Evolutionary conservation across 2,797 vertebrate genomes (phyloP), one percentile per base, ranked within the genome.

Genomic region (Characodon lateralis): DNA sequence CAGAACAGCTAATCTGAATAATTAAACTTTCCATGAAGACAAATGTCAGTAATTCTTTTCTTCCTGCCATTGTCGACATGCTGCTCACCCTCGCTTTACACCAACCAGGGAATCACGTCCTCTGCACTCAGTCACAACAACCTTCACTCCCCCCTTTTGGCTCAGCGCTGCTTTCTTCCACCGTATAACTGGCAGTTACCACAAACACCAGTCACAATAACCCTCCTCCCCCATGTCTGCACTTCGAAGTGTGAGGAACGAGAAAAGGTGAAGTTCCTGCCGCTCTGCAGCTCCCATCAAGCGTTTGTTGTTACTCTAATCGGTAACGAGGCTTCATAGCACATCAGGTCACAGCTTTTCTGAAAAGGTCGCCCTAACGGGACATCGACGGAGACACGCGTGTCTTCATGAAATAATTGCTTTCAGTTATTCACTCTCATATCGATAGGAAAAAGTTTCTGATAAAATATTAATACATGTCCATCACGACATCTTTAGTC

Each of bases 301-400:
- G 74, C 84, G 82, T 89, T 89, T 90, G 89, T 85, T 91, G 82
- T 78, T 85, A 6, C 71, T 74, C 77, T 76, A 73, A 48, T 83
- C 83, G 70, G 79, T 76, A 82, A 88, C 88, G 87, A 88, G 79
- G 76, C 77, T 81, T 90, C 88, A 86, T 82, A 72, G 51, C 80
- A 77, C 91, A 84, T 95, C 92, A 92, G 95, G 85, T 89, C 93
- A 87, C 87, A 72, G 78, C 20, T 16, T 35, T 22, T 70, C 59
- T 81, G 89, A 89, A 91, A 92, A 92, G 90, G 89, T 92, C 82
- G 28, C 65, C 80, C 72, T 66, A 73, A 74, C 0, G 63, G 83
- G 85, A 81, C 28, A 72, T 76, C 84, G 20, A 20, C 4, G 7
- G 13, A 73, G 75, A 85, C 78, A 73, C 28, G 72, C 46, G 48